Evolutionary conservation across 2,113 vertebrate genomes (phyloP), one percentile per base, ranked within the genome.

Genomic region (Heloderma charlesbogerti): DNA sequence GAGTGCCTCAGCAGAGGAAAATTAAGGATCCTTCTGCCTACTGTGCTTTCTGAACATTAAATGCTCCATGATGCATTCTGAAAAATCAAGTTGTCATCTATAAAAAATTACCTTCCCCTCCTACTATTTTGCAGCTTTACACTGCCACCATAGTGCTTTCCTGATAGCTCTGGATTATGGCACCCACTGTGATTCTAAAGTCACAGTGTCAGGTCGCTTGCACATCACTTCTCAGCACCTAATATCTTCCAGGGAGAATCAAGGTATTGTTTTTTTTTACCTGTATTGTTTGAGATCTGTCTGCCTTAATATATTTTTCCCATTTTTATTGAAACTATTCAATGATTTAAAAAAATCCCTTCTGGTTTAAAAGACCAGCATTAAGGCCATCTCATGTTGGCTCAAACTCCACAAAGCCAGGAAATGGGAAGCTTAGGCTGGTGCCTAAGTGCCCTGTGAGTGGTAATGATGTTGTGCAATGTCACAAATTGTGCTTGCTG

Each of bases 11-110:
- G 84, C 43, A 69, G 43, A 86, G 31, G 66, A 48, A 86, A 48
- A 86, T 86, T 72, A 72, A 86, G 67, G 67, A 72, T n/a, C 16
- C 69, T 72, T 86, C 29, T 72, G 34, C 29, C 84, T n/a, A n/a
- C 45, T 86, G 67, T 71, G 84, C 84, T 20, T 60, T 83, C 54
- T 83, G 80, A 83, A 83, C 51, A 12, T 60, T 37, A 37, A 60
- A 83, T 83, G 51, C 80, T 63, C 80, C 29, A 3, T 13, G 43
- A 67, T 22, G 29, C 40, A 48, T 45, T 34, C 83, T 48, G 83
- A 67, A 69, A 84, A 67, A 71, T 20, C 45, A 72, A 4, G 45
- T n/a, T 86, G 66, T 72, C 81, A 43, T 66, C n/a, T 34, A 43
- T 71, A n/a, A n/a, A 71, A 48, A 48, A 86, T 86, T 37, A 51